Conservation (phyloP, 2,113 vertebrate genomes). For the Dinomys branickii region DNA sequence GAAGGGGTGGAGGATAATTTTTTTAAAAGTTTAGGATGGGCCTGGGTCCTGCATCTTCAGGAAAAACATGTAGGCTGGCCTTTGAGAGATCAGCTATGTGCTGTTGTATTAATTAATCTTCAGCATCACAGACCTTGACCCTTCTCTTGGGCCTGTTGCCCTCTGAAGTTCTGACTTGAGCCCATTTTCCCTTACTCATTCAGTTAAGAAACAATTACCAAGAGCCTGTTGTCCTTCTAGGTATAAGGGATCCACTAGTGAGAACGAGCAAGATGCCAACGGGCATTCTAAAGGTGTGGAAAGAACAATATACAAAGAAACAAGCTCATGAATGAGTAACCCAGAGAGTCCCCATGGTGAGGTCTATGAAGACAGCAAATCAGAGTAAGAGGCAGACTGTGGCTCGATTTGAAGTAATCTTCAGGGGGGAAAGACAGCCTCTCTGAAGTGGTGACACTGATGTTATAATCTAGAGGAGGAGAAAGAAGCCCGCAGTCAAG, state of each 20-base stretch:
- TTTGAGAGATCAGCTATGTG: neutral
- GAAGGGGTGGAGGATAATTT: neutral
- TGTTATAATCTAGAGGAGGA: neutral
- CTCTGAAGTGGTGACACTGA: neutral
- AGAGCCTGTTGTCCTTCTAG: neutral
- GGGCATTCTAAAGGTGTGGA: neutral
- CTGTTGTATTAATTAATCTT: neutral
- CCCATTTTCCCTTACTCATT: neutral
- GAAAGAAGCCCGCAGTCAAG: neutral
- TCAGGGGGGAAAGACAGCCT: neutral
- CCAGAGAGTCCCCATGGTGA: neutral
- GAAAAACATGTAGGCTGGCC: accelerated
- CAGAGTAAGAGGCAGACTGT: neutral
- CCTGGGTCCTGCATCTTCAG: neutral
- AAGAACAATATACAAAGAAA: neutral
- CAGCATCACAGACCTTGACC: neutral
- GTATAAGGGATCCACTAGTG: neutral
- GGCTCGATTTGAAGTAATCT: neutral
- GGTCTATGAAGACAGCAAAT: neutral
- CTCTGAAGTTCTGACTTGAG: neutral
- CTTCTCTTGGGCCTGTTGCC: neutral
- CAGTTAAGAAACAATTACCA: slow-evolving; percentile 10
- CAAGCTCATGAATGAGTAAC: neutral
- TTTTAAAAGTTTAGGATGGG: neutral
- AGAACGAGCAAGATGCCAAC: neutral